A percentile compares a stretch with the other conserved stretches of the same genome.
Conservation (phyloP, 2,113 vertebrate genomes). For the Anthoscopus minutus region DNA sequence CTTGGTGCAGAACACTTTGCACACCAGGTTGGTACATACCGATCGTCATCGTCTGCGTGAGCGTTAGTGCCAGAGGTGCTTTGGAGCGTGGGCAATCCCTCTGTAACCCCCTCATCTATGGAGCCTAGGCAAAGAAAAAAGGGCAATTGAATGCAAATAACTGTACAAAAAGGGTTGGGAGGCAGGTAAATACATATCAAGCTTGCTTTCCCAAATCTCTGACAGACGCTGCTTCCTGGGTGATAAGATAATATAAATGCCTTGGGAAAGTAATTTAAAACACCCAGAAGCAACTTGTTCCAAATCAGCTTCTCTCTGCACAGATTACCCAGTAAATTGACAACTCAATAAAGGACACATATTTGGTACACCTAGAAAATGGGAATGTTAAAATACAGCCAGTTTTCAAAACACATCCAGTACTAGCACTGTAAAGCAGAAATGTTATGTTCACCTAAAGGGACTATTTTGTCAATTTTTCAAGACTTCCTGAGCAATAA, state of each 20-base stretch:
- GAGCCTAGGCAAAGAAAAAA: conserved; percentile 75
- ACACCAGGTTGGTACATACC: conserved; percentile 70
- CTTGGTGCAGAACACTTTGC: neutral
- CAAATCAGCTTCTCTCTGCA: neutral
- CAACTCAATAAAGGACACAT: neutral
- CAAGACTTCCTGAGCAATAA: neutral
- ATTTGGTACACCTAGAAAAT: neutral
- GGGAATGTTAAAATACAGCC: neutral
- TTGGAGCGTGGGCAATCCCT: conserved; percentile 87
- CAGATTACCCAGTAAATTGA: neutral
- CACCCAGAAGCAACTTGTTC: neutral
- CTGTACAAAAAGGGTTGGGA: neutral
- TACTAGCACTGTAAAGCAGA: neutral
- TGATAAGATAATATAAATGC: neutral
- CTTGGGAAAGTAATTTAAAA: neutral
- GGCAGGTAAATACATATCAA: neutral
- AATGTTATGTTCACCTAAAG: neutral
- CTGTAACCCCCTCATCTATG: conserved; percentile 90
- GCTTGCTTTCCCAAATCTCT: neutral
- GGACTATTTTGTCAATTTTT: neutral
- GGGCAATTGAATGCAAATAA: neutral
- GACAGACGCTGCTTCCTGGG: neutral
- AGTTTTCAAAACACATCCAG: neutral
- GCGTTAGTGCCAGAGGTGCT: conserved; percentile 79
- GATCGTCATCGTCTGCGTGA: conserved; percentile 88